Evolutionary conservation across 2,888 invertebrate species (phyloP).

Genomic region (Nomada ferruginata): DNA sequence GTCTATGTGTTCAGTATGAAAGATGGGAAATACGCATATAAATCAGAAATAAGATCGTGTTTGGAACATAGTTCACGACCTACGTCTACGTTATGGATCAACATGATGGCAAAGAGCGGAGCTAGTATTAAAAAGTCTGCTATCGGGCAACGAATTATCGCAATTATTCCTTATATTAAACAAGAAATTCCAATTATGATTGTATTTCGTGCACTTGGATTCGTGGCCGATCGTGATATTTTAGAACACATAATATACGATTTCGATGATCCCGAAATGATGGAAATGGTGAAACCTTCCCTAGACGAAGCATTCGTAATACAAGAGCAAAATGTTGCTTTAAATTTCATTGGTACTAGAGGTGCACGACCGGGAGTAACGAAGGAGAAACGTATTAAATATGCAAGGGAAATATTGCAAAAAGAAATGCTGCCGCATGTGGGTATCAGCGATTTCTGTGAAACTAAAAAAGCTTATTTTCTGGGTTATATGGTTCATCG

Average conservation of each 20-base stretch:
- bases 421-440: conserved; percentile 99
- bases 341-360: conserved; percentile 99
- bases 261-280: conserved; percentile 99
- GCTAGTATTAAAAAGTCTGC: conserved; percentile 98
- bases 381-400: conserved; percentile 99
- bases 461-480: conserved; percentile 99
- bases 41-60: conserved; percentile 98
- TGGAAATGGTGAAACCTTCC: conserved; percentile 99
- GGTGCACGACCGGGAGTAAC: conserved; percentile 99
- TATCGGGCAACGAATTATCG: conserved; percentile 99
- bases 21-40: conserved; percentile 99
- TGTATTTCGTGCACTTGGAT: conserved; percentile 99
- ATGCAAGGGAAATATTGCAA: conserved; percentile 99
- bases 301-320: conserved; percentile 99
- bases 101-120: conserved; percentile 99
- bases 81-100: conserved; percentile 99
- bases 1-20: conserved; percentile 99
- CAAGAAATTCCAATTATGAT: conserved; percentile 99
- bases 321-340: conserved; percentile 99
- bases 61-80: conserved; percentile 97
- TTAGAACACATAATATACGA: conserved; percentile 99
- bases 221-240: conserved; percentile 99
- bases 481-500: conserved; percentile 99
- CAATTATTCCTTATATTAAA: conserved; percentile 98
- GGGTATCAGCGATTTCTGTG: conserved; percentile 99